Evolutionary conservation across 2,113 vertebrate species (phyloP).

Genomic region (Phycodurus eques): DNA sequence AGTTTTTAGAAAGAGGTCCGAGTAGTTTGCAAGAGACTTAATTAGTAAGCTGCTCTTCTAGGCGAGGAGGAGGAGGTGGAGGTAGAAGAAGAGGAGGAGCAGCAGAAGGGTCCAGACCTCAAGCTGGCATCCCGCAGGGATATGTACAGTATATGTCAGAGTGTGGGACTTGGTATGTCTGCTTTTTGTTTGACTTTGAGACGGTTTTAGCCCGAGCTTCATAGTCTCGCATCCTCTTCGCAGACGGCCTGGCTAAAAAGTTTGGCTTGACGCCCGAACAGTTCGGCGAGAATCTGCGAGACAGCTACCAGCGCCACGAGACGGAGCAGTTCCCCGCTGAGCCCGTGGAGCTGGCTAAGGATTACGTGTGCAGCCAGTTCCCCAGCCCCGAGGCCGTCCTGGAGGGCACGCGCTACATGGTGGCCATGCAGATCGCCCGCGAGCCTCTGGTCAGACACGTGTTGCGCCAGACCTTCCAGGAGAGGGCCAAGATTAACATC

Average conservation of each 20-base stretch:
- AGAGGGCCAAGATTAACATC: slow-evolving; percentile 95
- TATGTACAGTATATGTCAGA: slow-evolving; percentile 98
- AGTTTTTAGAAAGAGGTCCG: background rate
- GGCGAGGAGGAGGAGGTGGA: slow-evolving; percentile 74
- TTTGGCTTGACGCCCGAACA: slow-evolving; percentile 97
- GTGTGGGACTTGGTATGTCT: slow-evolving; percentile 87
- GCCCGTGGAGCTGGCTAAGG: slow-evolving; percentile 93
- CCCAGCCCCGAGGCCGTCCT: slow-evolving; percentile 86
- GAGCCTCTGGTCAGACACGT: slow-evolving; percentile 96
- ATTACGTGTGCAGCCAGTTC: slow-evolving; percentile 97
- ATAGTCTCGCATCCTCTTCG: background rate
- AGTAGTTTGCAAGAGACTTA: background rate
- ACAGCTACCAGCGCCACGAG: slow-evolving; percentile 97
- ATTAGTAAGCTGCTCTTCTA: slow-evolving; percentile 12
- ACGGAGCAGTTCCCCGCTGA: slow-evolving; percentile 98
- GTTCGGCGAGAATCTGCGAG: slow-evolving; percentile 95
- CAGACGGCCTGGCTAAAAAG: slow-evolving; percentile 96
- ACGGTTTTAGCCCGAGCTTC: background rate
- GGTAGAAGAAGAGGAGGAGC: slow-evolving; percentile 87
- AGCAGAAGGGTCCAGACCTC: slow-evolving; percentile 90
- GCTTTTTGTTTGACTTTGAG: background rate
- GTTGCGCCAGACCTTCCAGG: slow-evolving; percentile 94
- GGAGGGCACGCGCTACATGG: slow-evolving; percentile 97
- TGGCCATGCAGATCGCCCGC: slow-evolving; percentile 94
- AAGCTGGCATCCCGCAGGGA: slow-evolving; percentile 96